Percentiles rank a stretch among this genome's conserved stretches.
Conservation (phyloP, 2,797 vertebrate species). For the Alcedo quadribrachys region DNA sequence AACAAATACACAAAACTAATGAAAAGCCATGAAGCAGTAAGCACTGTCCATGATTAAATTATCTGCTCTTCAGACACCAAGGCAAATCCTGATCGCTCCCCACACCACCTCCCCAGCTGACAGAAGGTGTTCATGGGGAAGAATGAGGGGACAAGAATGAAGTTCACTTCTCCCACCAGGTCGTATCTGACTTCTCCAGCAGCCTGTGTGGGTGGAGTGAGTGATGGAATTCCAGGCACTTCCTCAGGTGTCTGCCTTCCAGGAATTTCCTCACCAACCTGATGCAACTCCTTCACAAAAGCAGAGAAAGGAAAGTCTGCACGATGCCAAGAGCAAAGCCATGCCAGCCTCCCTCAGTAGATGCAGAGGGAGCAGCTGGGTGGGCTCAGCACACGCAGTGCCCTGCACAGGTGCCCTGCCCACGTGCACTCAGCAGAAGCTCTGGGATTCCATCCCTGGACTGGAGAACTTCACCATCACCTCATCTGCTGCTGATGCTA, state of each 20-base stretch:
- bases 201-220: neutral
- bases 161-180: neutral
- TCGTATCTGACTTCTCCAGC: neutral
- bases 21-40: neutral
- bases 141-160: neutral
- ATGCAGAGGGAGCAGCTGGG: neutral
- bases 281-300: slow-evolving; percentile 28
- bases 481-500: neutral
- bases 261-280: slow-evolving; percentile 24
- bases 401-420: neutral
- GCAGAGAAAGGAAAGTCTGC: neutral
- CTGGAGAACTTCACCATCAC: neutral
- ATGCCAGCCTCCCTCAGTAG: rapidly evolving
- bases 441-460: neutral
- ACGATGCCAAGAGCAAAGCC: neutral
- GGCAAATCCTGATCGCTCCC: neutral
- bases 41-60: neutral
- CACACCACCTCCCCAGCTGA: neutral
- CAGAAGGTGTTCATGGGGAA: rapidly evolving
- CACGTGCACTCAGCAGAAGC: rapidly evolving
- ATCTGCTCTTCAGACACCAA: neutral
- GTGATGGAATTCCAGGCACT: neutral
- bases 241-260: slow-evolving; percentile 25
- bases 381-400: rapidly evolving
- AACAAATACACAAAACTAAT: neutral